These are phyloP conservation scores for Gasterosteus nipponicus DNA, from an alignment of 2,113 vertebrate genomes.

Conservation along the genomic window DNA sequence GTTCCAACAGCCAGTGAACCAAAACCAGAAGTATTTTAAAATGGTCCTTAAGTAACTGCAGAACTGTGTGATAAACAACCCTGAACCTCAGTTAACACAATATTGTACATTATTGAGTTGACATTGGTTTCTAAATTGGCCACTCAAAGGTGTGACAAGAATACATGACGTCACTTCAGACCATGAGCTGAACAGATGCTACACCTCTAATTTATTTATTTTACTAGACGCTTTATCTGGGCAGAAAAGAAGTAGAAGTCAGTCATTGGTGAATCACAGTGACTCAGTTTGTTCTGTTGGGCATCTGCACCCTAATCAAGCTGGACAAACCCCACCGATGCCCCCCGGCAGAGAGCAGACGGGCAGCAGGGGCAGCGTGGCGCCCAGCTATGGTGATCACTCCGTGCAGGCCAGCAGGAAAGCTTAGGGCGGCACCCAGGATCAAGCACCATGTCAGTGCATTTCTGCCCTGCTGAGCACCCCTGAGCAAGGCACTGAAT, in stretches of 20 bases:
- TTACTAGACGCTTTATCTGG: conserved; percentile 38
- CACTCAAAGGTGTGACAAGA: neutral
- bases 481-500: conserved; percentile 33
- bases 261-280: conserved; percentile 65
- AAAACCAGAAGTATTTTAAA: conserved; percentile 8
- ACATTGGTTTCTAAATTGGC: too few species aligned
- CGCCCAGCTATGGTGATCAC: conserved; percentile 51
- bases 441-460: conserved; percentile 23
- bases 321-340: conserved; percentile 60
- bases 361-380: conserved; percentile 60
- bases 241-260: conserved; percentile 43
- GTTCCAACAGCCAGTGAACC: neutral
- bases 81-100: too few species aligned
- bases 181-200: conserved; percentile 48
- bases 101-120: neutral
- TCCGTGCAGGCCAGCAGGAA: conserved; percentile 24
- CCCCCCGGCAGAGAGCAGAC: conserved; percentile 51
- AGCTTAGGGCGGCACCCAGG: conserved; percentile 5
- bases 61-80: conserved; percentile 1
- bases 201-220: conserved; percentile 1
- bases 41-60: neutral
- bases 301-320: conserved; percentile 68
- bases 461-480: neutral
- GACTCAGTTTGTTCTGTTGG: conserved; percentile 57
- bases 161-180: conserved; percentile 16